Percentiles rank a stretch among this genome's conserved stretches.
phyloP scores from a whole-genome alignment of 2,888 invertebrate genomes.

The Polyommatus icarus region DNA sequence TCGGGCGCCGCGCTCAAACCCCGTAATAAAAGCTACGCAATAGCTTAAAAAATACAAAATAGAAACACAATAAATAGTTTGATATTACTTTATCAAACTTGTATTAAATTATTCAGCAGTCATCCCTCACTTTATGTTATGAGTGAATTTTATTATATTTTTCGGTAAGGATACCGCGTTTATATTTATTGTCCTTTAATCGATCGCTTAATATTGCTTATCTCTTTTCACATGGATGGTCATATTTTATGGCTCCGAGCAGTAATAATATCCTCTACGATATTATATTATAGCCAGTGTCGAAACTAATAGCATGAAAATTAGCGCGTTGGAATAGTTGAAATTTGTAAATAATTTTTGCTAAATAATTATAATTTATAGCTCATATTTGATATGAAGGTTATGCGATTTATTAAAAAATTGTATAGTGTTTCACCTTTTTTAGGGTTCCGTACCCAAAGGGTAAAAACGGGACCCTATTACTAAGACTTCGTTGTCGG shows the following conservation, averaged over 20 bases:
- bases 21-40: no score
- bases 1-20: no score
- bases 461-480: no score
- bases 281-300: neutral
- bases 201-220: constrained; percentile 6
- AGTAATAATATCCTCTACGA: neutral
- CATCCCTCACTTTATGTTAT: neutral
- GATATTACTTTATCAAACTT: no score
- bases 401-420: no score
- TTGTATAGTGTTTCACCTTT: no score
- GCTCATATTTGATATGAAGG: neutral
- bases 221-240: constrained; percentile 15
- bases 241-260: constrained; percentile 5
- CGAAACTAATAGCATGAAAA: neutral
- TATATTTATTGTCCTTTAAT: constrained; percentile 14
- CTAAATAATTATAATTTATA: neutral
- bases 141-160: neutral
- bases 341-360: neutral
- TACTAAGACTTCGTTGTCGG: no score
- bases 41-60: no score
- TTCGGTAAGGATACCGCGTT: neutral
- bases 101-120: no score
- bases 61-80: no score
- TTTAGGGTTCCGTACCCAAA: no score
- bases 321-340: neutral